Evolutionary conservation across 2,113 vertebrate species (phyloP).

Genomic region (Cettia cetti): DNA sequence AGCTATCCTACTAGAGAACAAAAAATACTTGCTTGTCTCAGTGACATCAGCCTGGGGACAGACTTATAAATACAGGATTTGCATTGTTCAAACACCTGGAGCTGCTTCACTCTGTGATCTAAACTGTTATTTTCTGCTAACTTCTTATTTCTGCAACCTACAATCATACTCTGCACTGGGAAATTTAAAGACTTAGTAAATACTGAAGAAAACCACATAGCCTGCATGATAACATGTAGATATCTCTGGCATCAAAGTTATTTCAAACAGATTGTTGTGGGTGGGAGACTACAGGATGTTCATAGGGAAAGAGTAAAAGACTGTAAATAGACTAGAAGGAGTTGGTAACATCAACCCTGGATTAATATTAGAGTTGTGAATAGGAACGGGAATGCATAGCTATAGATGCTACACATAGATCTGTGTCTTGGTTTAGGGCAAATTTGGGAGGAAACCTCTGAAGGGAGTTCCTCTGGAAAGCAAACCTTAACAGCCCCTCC

Average conservation of each 20-base stretch:
- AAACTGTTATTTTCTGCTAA: conserved; percentile 64
- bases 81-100: conserved; percentile 64
- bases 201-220: conserved; percentile 44
- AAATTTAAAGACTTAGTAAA: conserved; percentile 59
- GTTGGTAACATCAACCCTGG: not conserved
- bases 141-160: conserved; percentile 44
- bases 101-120: conserved; percentile 58
- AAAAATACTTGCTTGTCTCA: conserved; percentile 59
- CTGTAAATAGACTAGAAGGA: not conserved
- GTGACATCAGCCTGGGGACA: conserved; percentile 46
- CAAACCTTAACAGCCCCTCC: too few species aligned
- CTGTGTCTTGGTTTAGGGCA: too few species aligned
- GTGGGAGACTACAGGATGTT: not conserved
- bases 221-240: not conserved
- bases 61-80: conserved; percentile 52
- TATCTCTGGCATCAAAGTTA: conserved; percentile 3
- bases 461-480: too few species aligned
- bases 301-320: conserved; percentile 30
- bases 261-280: not conserved
- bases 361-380: conserved; percentile 57
- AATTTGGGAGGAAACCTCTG: too few species aligned
- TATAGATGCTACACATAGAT: conserved; percentile 31
- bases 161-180: not conserved
- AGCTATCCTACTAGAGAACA: conserved; percentile 58
- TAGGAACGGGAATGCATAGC: conserved; percentile 19